Evolutionary conservation across 2,797 vertebrate genomes (phyloP), one percentile per base, ranked within the genome.

Genomic region (Enteromius anoplus): DNA sequence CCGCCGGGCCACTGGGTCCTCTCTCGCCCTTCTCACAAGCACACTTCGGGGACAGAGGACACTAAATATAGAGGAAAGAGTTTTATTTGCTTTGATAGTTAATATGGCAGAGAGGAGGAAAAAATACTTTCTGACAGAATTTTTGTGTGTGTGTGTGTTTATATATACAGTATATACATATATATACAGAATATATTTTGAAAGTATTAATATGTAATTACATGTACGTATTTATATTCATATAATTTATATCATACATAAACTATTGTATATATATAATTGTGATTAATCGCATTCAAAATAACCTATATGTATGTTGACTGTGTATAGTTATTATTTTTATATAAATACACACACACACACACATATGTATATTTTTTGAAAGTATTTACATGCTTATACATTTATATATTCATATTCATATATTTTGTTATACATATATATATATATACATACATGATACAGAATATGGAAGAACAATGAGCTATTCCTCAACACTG

Each of bases 11-110:
- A 2, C 90, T 91, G 68, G 92, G 88, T 86, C 96, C 97, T 89
- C 92, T 93, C 92, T 97, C 96, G 29, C 97, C 97, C 88, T 97
- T 98, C 88, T 96, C 96, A 91, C 97, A 98, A 55, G 92, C 88
- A 88, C 97, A 98, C 86, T 82, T 92, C 64, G 94, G 90, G 89
- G 92, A 91, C 91, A 95, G 92, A 58, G 95, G 93, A 89, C 97
- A 98, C 97, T 98, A 90, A 86, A 91, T 83, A 82, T 29, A 88
- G 68, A 76, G 86, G 37, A 26, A 47, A 85, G 85, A 84, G 80
- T 32, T 68, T 40, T 64, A 81, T 15, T 49, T 37, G 83, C 2
- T 34, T 73, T 37, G 21, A 49, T 19, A 21, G 45, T 69, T 5
- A 47, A 21, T 29, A 40, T 29, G 75, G 4, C 34, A 26, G 12